Evolutionary conservation across 2,113 vertebrate species (phyloP).

Genomic region (Lipophrys pholis): DNA sequence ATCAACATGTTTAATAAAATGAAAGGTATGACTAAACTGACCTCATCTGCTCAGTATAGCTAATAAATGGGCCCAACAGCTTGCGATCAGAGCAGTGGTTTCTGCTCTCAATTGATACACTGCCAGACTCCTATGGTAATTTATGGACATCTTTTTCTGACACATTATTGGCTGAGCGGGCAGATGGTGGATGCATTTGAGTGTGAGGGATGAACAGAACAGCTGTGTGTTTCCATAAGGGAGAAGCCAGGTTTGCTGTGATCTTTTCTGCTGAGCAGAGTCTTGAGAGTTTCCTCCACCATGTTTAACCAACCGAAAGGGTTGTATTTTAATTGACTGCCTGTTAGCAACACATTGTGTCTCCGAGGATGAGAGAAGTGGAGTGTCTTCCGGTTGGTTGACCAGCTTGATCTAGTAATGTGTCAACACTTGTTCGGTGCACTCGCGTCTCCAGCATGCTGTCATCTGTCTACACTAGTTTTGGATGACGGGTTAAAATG

Average conservation of each 20-base stretch:
- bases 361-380: not conserved
- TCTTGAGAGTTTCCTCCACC: constrained; percentile 15
- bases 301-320: constrained; percentile 1
- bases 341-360: not conserved
- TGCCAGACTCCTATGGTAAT: constrained; percentile 50
- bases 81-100: constrained; percentile 42
- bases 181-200: constrained; percentile 50
- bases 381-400: not conserved
- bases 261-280: constrained; percentile 32
- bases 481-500: too few relatives aligned
- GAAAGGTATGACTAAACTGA: constrained; percentile 39
- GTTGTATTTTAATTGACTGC: not conserved
- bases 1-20: constrained; percentile 42
- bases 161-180: constrained; percentile 61
- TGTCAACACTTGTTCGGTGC: too few relatives aligned
- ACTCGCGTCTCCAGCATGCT: too few relatives aligned
- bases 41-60: constrained; percentile 35
- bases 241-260: constrained; percentile 51
- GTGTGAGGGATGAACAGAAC: constrained; percentile 46
- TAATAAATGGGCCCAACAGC: constrained; percentile 49
- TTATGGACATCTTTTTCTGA: constrained; percentile 58
- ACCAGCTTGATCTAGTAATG: not conserved
- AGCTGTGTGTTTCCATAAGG: constrained; percentile 56
- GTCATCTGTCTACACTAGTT: too few relatives aligned
- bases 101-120: constrained; percentile 41